These are phyloP conservation scores for Eufriesea mexicana DNA, from an alignment of 1,140 invertebrate genomes.

Conservation along the genomic window DNA sequence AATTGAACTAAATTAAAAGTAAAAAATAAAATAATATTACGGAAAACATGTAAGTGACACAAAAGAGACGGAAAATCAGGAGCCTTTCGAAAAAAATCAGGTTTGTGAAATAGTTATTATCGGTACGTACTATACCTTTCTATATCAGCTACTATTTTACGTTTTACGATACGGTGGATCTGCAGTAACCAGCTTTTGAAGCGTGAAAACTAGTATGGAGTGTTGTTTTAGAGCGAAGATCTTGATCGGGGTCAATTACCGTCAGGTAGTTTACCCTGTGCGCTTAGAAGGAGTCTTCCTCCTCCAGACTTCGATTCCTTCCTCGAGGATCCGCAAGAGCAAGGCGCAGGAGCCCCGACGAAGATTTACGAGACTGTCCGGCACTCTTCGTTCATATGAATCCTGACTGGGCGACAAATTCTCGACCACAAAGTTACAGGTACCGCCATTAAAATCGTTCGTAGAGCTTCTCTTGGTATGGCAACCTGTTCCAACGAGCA, in stretches of 20 bases:
- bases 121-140: too few relatives aligned
- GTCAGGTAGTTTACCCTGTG: conserved; percentile 45
- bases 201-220: not conserved
- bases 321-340: not conserved
- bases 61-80: too few relatives aligned
- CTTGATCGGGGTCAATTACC: conserved; percentile 30
- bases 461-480: conserved; percentile 31
- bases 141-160: too few relatives aligned
- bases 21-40: too few relatives aligned
- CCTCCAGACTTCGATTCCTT: too few relatives aligned
- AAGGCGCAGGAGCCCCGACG: not conserved
- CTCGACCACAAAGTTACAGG: conserved; percentile 42
- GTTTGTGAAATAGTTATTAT: too few relatives aligned
- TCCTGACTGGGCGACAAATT: conserved; percentile 54
- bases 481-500: conserved; percentile 17
- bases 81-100: too few relatives aligned
- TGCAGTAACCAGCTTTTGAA: not conserved
- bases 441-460: conserved; percentile 44
- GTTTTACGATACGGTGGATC: too few relatives aligned
- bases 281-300: not conserved
- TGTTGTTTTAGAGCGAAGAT: not conserved
- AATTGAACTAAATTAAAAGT: too few relatives aligned
- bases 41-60: too few relatives aligned
- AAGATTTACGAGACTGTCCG: conserved; percentile 42
- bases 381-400: conserved; percentile 6